A percentile compares a stretch with the other conserved stretches of the same genome.
Conservation (phyloP, 2,797 vertebrate species). For the Sphenopsis melanotis region DNA sequence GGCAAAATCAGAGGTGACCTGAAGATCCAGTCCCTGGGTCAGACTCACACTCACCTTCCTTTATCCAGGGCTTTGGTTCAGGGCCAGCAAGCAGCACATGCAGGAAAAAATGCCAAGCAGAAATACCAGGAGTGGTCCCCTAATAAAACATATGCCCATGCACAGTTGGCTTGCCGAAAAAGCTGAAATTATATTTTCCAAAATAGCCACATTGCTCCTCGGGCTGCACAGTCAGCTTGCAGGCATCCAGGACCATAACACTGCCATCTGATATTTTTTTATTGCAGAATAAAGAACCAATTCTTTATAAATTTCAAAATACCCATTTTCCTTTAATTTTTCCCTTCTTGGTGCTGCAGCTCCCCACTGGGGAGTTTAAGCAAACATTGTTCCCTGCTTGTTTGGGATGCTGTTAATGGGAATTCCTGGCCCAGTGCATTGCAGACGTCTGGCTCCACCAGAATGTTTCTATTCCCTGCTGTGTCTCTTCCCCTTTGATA, state of each 20-base stretch:
- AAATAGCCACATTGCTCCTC: background rate
- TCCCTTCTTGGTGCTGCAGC: background rate
- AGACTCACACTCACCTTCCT: background rate
- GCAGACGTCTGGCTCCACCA: background rate
- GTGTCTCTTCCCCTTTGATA: constrained; percentile 6
- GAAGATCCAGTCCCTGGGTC: background rate
- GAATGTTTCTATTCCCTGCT: background rate
- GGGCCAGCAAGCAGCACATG: background rate
- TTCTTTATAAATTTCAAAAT: background rate
- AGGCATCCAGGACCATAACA: background rate
- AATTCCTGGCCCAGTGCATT: background rate
- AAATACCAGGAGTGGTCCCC: background rate
- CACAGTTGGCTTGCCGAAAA: background rate
- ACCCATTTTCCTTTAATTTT: background rate
- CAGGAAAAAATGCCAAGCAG: background rate
- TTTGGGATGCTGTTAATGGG: constrained; percentile 17
- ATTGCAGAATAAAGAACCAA: background rate
- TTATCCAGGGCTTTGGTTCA: background rate
- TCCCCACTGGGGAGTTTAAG: background rate
- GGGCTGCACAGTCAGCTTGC: background rate
- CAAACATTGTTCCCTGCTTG: constrained; percentile 2
- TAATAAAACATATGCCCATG: background rate
- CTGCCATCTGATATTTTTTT: background rate
- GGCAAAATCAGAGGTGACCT: background rate
- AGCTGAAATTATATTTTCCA: background rate